Evolutionary conservation across 2,888 invertebrate genomes (phyloP).

Genomic region (Boloria selene): DNA sequence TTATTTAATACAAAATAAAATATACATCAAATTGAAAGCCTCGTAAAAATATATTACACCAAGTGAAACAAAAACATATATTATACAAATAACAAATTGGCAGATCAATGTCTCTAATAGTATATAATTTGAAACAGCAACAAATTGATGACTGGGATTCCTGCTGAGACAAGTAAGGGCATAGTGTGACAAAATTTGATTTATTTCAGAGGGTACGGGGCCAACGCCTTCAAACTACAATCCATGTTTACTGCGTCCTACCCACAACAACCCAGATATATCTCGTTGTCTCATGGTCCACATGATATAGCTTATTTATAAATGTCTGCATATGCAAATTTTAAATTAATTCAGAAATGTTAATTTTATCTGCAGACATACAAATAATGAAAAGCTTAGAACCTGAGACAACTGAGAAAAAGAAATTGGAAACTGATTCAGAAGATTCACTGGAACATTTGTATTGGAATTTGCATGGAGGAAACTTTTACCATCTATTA

Average conservation of each 20-base stretch:
- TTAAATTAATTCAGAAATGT: conserved; percentile 65
- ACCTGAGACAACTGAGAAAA: conserved; percentile 77
- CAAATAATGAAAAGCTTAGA: conserved; percentile 73
- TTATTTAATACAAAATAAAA: no score
- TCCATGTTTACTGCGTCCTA: conserved; percentile 77
- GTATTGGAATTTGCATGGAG: conserved; percentile 85
- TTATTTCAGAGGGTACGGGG: conserved; percentile 82
- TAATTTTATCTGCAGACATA: conserved; percentile 81
- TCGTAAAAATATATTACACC: no score
- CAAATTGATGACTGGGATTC: conserved; percentile 65
- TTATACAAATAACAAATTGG: background rate
- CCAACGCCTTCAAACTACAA: conserved; percentile 74
- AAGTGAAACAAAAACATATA: background rate
- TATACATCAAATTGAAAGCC: no score
- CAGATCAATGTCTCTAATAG: conserved; percentile 8
- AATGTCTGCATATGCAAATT: conserved; percentile 45
- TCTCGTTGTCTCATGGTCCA: conserved; percentile 85
- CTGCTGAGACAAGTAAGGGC: conserved; percentile 58
- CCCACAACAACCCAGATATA: conserved; percentile 84
- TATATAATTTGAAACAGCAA: conserved; percentile 62
- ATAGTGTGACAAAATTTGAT: conserved; percentile 76
- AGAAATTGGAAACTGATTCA: conserved; percentile 71
- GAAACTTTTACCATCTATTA: conserved; percentile 82
- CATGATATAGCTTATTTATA: conserved; percentile 77
- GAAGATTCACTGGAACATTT: conserved; percentile 81